Evolutionary conservation across 1,140 invertebrate species (phyloP).

Genomic region (Antheraea pernyi): DNA sequence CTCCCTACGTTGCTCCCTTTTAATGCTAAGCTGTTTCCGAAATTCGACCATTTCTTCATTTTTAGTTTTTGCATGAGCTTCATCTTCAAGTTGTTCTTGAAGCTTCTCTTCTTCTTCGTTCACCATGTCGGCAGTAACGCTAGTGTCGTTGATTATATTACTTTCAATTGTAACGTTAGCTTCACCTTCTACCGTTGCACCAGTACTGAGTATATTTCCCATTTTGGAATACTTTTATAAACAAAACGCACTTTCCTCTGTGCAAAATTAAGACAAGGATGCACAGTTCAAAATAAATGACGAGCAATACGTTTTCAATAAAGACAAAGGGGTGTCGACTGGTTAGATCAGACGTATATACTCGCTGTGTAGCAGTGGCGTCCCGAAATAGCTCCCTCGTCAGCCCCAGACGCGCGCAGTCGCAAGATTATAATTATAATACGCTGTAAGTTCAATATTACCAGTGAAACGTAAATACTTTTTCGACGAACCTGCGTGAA

Average conservation of each 20-base stretch:
- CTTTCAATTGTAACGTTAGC: conserved; percentile 47
- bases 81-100: conserved; percentile 36
- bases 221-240: conserved; percentile 76
- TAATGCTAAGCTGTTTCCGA: conserved; percentile 78
- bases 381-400: conserved; percentile 72
- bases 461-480: conserved; percentile 37
- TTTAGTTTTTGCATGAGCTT: conserved; percentile 48
- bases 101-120: conserved; percentile 22
- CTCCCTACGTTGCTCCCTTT: conserved; percentile 80
- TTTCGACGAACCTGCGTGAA: conserved; percentile 50
- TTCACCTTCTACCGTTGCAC: conserved; percentile 35
- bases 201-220: conserved; percentile 68
- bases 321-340: conserved; percentile 69
- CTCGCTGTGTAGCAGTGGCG: conserved; percentile 41
- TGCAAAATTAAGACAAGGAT: conserved; percentile 32
- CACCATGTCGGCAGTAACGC: conserved; percentile 27
- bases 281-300: conserved; percentile 51
- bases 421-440: conserved; percentile 27
- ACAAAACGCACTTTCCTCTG: conserved; percentile 42
- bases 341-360: conserved; percentile 48
- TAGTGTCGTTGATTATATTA: conserved; percentile 53
- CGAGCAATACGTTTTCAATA: conserved; percentile 62
- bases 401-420: conserved; percentile 61
- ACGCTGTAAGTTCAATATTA: conserved; percentile 34
- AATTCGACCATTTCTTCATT: conserved; percentile 80